Percentiles rank a stretch among this genome's conserved stretches.
These are phyloP conservation scores for Heterodera filipjevi DNA, from an alignment of 2,888 invertebrate genomes.

Conservation along the genomic window DNA sequence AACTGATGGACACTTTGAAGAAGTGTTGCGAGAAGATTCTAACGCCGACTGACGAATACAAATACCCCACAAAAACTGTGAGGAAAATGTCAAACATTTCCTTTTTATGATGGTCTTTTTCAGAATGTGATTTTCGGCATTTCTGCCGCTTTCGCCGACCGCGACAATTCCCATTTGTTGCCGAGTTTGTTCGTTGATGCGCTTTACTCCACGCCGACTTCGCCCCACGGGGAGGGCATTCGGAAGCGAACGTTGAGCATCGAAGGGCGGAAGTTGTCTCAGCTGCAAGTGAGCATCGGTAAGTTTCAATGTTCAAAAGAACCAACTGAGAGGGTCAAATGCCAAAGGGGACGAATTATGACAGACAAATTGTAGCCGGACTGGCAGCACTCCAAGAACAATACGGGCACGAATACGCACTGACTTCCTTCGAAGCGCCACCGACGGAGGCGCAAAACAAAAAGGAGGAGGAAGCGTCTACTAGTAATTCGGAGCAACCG, in stretches of 20 bases:
- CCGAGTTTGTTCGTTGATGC: constrained; percentile 41
- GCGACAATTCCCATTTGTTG: constrained; percentile 42
- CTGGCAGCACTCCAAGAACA: constrained; percentile 24
- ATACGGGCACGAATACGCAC: neutral
- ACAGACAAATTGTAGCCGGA: neutral
- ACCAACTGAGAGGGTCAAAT: no score
- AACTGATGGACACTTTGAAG: constrained; percentile 44
- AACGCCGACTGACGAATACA: constrained; percentile 30
- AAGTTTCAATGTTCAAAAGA: no score
- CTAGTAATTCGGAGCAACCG: neutral
- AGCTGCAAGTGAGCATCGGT: constrained; percentile 36
- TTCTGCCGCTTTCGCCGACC: constrained; percentile 44
- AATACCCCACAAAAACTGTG: constrained; percentile 41
- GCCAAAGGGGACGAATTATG: no score
- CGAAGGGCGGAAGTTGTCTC: constrained; percentile 49
- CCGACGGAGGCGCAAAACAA: neutral
- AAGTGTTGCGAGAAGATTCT: constrained; percentile 36
- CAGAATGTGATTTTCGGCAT: constrained; percentile 43
- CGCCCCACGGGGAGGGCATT: constrained; percentile 34
- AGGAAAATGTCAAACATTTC: no score
- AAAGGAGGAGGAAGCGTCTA: neutral
- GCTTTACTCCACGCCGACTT: constrained; percentile 45
- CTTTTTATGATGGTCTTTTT: neutral
- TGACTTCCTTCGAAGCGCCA: constrained; percentile 5
- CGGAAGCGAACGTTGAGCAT: constrained; percentile 45